phyloP scores from a whole-genome alignment of 1,140 invertebrate species.

The Nasonia longicornis region DNA sequence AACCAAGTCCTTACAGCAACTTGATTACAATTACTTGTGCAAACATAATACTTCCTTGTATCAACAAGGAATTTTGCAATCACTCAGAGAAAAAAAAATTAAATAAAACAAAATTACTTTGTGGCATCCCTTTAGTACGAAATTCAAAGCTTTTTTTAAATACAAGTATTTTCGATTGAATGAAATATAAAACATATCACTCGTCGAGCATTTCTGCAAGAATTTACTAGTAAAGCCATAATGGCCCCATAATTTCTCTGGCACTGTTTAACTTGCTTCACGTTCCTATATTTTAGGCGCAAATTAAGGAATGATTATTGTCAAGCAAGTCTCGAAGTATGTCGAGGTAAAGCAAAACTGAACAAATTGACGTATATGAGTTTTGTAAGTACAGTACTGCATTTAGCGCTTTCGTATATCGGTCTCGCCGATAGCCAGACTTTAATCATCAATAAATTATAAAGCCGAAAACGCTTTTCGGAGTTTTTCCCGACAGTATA shows the following conservation, averaged over 20 bases:
- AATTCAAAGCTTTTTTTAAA: slow-evolving; percentile 40
- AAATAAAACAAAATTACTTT: slow-evolving; percentile 25
- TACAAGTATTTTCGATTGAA: slow-evolving; percentile 31
- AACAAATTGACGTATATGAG: slow-evolving; percentile 21
- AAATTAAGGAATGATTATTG: slow-evolving; percentile 45
- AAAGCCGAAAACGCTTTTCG: slow-evolving; percentile 19
- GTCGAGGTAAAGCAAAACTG: slow-evolving; percentile 17
- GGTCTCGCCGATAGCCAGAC: not conserved
- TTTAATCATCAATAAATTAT: slow-evolving; percentile 37
- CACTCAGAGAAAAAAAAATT: slow-evolving; percentile 20
- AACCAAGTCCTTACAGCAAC: slow-evolving; percentile 32
- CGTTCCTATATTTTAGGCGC: slow-evolving; percentile 20
- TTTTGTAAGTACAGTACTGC: slow-evolving; percentile 37
- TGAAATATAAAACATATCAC: slow-evolving; percentile 30
- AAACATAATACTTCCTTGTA: slow-evolving; percentile 28
- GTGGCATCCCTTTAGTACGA: slow-evolving; percentile 19
- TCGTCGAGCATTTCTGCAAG: slow-evolving; percentile 19
- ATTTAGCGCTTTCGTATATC: slow-evolving; percentile 16
- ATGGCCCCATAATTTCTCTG: slow-evolving; percentile 35
- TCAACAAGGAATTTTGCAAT: slow-evolving; percentile 31
- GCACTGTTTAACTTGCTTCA: slow-evolving; percentile 35
- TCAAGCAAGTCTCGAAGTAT: slow-evolving; percentile 34
- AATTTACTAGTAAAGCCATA: slow-evolving; percentile 7
- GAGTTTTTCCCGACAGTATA: slow-evolving; percentile 23
- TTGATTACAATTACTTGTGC: slow-evolving; percentile 43